Evolutionary conservation across 2,113 vertebrate species (phyloP), one percentile per base, ranked within the genome.

Genomic region (Notothenia rossii): DNA sequence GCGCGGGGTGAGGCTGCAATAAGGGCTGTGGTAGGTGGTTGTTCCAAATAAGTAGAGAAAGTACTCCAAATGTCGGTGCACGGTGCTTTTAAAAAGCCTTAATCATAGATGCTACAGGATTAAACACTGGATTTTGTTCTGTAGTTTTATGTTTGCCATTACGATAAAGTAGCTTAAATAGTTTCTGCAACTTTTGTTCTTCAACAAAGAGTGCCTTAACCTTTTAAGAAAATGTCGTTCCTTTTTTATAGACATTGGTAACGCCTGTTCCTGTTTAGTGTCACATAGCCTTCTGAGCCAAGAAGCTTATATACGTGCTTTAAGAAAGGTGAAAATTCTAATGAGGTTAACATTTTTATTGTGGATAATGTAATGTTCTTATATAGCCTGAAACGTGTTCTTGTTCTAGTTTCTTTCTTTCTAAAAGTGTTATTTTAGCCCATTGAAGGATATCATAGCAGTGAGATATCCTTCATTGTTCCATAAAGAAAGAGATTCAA

Each of bases 1-100:
- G 22, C 18, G 55, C 1, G 2, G 63, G 25, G 17, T 72, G 60
- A 18, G 43, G 15, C 49, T 69, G 64, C 58, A 59, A 29, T 46
- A 33, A 65, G 8, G 11, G 17, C 18, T 15, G 10, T 55, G 14
- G 17, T 45, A 33, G 45, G 14, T 72, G 53, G 46, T 53, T 10
- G 46, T 25, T 53, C 25, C 33, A 59, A 72, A 40, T 17, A 29
- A 45, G 29, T 69, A 70, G 10, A 50, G 65, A 56, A 65, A 53
- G 15, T n/a, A n/a, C 11, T 7, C 17, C 6, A 49, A 73, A 33
- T 17, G 56, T 29, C 3, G 22, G 17, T 2, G 12, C 11, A 66
- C 20, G 9, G 22, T 54, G 33, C 15, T 13, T 3, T 61, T 17
- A 2, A 63, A 25, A 25, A 46, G 3, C 25, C 36, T 40, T 55